Base-by-base conservation (phyloP, 2,797 vertebrate genomes). In the Crocidura indochinensis region DNA sequence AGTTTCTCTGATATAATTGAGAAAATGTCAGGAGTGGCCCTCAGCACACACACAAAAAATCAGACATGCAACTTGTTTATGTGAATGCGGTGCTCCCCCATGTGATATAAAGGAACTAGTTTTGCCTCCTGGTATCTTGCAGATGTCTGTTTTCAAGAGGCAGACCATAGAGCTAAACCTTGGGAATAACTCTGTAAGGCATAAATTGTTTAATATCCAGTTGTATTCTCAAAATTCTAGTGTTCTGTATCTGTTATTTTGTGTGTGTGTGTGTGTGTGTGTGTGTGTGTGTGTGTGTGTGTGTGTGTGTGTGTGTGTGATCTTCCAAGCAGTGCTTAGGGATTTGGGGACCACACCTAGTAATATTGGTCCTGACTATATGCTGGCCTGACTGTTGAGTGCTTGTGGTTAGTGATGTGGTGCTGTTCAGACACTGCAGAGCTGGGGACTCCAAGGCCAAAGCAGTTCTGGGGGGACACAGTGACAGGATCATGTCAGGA, bases 181-280 rank as follows among this genome's bases (percentile, higher is more conserved):
- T 47, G 38, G 86, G 72, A 84, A 78, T 88, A 92, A 68, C 69
- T 38, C 38, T 67, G 10, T 84, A 80, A 26, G 5, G 20, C 26
- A 62, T 65, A 0, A 8, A 65, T 80, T 84, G 49, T 69, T 83
- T 49, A 51, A 79, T 7, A 20, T 92, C 56, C 72, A 31, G n/a
- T 79, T 6, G 9, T 12, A 11, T 73, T 46, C 44, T 49, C 81
- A 65, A 69, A 89, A 46, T 84, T 76, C 53, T 84, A 73, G 51
- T 38, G 5, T 38, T 38, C 38, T 38, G 38, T 38, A 38, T 38
- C 38, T 38, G 38, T 38, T 38, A 38, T 38, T 38, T 38, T 38
- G 72, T 82, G 77, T 74, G 71, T 71, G n/a, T 74, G 74, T 44
- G 3, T n/a, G 44, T 87, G 51, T 88, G 14, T 91, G 85, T 17